Conservation (phyloP, 2,113 vertebrate genomes). For the Pluvianellus socialis region DNA sequence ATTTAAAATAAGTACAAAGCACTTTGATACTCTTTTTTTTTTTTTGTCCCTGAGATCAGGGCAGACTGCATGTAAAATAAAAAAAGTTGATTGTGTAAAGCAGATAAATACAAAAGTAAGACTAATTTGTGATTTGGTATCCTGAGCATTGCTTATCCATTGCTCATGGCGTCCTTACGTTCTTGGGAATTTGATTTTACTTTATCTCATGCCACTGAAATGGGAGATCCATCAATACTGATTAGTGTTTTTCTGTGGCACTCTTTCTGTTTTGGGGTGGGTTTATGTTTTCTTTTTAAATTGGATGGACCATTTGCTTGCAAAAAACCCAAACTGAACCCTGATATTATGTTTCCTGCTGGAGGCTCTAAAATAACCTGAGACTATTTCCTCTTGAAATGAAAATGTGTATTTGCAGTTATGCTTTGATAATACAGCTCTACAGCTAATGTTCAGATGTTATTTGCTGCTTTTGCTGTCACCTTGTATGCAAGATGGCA, state of each 20-base stretch:
- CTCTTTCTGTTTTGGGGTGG: neutral
- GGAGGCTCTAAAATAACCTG: neutral
- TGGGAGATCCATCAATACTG: conserved; percentile 3
- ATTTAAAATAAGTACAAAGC: neutral
- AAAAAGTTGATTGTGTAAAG: conserved; percentile 23
- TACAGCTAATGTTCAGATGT: neutral
- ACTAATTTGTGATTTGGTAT: conserved; percentile 12
- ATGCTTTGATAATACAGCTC: conserved; percentile 2
- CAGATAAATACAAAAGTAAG: conserved; percentile 43
- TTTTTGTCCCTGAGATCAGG: neutral
- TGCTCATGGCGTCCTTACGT: neutral
- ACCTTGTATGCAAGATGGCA: neutral
- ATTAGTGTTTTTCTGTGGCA: neutral
- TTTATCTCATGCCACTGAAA: conserved; percentile 24
- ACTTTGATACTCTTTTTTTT: neutral
- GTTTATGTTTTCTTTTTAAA: neutral
- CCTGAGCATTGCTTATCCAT: neutral
- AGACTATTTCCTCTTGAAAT: conserved; percentile 6
- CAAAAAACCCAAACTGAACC: neutral
- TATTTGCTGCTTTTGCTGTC: neutral
- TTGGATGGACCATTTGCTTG: neutral
- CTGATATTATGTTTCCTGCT: neutral
- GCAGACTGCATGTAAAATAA: neutral
- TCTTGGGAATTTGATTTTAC: conserved; percentile 52
- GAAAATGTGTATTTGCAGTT: neutral